Conservation (phyloP, 2,797 vertebrate genomes). For the Parauchenoglanis ngamensis region DNA sequence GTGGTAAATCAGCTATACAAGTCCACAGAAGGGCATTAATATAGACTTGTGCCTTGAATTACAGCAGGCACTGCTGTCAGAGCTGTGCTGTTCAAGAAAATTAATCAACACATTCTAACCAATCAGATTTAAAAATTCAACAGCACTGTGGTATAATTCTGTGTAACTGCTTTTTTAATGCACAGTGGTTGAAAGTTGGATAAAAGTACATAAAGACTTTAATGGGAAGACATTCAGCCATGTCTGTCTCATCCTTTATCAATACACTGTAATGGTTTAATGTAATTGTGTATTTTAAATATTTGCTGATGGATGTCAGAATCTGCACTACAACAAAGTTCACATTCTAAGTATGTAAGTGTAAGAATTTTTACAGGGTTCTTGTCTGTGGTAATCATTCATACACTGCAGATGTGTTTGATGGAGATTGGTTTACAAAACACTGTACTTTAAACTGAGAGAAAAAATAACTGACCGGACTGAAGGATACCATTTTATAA, state of each 20-base stretch:
- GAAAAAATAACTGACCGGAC: slow-evolving; percentile 16
- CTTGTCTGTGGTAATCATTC: not conserved
- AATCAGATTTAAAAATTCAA: not conserved
- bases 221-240: not conserved
- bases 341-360: not conserved
- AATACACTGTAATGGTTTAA: not conserved
- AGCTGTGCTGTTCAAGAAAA: not conserved
- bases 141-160: not conserved
- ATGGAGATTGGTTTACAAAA: slow-evolving; percentile 4
- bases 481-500: slow-evolving; percentile 19
- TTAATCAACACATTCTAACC: not conserved
- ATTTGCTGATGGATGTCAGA: not conserved
- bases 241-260: not conserved
- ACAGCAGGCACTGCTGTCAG: not conserved
- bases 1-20: not conserved
- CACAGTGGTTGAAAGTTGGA: not conserved
- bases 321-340: not conserved
- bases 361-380: not conserved
- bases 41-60: not conserved
- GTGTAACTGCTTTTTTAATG: not conserved
- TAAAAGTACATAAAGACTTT: not conserved
- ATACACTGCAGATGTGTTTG: not conserved
- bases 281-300: not conserved
- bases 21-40: not conserved
- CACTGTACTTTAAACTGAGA: not conserved